phyloP scores from a whole-genome alignment of 2,888 invertebrate genomes.

The Poecilus cupreus region DNA sequence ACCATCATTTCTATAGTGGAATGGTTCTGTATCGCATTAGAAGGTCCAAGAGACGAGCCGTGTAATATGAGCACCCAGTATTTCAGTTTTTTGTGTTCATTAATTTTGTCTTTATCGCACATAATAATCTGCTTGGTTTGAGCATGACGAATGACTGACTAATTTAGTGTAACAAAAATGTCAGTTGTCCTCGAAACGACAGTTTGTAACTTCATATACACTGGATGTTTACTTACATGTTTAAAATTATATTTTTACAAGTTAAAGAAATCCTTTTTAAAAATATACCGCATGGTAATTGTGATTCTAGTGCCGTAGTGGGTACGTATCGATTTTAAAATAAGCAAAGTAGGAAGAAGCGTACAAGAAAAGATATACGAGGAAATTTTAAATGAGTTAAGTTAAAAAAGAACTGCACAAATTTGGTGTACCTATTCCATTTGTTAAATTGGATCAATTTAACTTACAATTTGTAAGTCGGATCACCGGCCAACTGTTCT shows the following conservation, averaged over 20 bases:
- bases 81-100: slow-evolving; percentile 20
- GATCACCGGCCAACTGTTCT: slow-evolving; percentile 25
- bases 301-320: background rate
- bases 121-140: slow-evolving; percentile 13
- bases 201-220: slow-evolving; percentile 11
- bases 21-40: background rate
- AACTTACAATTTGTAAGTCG: slow-evolving; percentile 39
- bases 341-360: slow-evolving; percentile 1
- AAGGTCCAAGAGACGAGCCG: background rate
- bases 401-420: slow-evolving; percentile 20
- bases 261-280: background rate
- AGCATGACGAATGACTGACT: slow-evolving; percentile 28
- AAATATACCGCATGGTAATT: background rate
- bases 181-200: slow-evolving; percentile 10
- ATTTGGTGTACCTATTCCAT: slow-evolving; percentile 40
- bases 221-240: too few species aligned
- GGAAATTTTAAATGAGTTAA: slow-evolving; percentile 35
- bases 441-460: slow-evolving; percentile 38
- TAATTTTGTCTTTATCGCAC: slow-evolving; percentile 31
- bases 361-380: slow-evolving; percentile 13
- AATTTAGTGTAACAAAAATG: slow-evolving; percentile 26
- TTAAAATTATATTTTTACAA: background rate
- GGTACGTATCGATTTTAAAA: slow-evolving; percentile 20
- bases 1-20: too few species aligned
- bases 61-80: background rate